Conservation (phyloP, 30 jellyfish, hydroid and myxozoan species). For the Aurelia aurita complex sp. Pacific region DNA sequence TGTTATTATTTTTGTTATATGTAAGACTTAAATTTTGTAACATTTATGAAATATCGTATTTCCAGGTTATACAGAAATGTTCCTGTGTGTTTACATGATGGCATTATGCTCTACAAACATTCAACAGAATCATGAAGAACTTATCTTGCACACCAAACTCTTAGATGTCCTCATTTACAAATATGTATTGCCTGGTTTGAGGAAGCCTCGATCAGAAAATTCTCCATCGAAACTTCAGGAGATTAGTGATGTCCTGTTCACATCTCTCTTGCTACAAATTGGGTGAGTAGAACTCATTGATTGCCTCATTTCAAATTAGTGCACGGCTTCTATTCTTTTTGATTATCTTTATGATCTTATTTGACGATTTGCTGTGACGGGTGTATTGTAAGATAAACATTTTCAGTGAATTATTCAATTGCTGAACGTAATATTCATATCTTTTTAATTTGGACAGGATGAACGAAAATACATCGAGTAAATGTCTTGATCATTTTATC, state of each 20-base stretch:
- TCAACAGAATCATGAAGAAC: constrained; percentile 3
- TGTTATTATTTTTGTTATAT: background rate
- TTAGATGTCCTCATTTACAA: constrained; percentile 21
- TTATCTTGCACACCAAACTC: constrained; percentile 16
- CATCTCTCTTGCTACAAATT: constrained; percentile 37
- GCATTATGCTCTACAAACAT: constrained; percentile 16
- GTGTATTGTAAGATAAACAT: no score
- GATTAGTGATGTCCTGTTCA: constrained; percentile 19
- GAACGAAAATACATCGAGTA: constrained; percentile 12
- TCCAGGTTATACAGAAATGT: constrained; percentile 38
- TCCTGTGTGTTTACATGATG: constrained; percentile 16
- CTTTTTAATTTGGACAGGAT: constrained; percentile 4
- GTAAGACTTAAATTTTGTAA: background rate
- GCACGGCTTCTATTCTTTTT: no score
- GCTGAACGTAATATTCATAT: no score
- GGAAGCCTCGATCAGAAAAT: background rate
- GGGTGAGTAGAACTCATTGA: constrained; percentile 9
- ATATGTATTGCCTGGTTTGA: constrained; percentile 11
- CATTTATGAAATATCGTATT: background rate
- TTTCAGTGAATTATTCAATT: no score
- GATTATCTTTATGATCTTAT: no score
- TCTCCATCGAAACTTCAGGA: constrained; percentile 11
- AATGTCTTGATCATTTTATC: constrained; percentile 32
- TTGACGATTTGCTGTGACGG: no score
- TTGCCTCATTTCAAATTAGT: no score